These are phyloP conservation scores for Cryptoblepharus egeriae DNA, from an alignment of 2,797 vertebrate genomes.

Conservation along the genomic window DNA sequence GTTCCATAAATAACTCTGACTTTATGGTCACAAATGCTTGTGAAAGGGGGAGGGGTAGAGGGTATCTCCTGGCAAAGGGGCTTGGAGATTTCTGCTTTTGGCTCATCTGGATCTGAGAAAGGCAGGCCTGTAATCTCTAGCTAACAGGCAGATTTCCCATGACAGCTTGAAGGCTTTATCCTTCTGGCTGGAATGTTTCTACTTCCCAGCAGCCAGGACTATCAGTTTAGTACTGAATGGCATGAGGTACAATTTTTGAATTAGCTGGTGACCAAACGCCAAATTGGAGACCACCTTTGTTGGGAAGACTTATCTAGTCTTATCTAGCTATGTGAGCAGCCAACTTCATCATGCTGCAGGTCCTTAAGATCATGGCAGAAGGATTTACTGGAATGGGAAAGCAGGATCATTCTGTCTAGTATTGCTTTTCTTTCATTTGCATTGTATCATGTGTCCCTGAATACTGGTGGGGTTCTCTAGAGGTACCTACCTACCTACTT, in stretches of 20 bases:
- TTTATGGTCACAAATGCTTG: not conserved
- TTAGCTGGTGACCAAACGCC: not conserved
- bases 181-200: not conserved
- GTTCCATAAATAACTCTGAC: conserved; percentile 36
- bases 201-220: conserved; percentile 11
- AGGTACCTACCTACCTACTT: too few species aligned
- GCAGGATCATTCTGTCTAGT: not conserved
- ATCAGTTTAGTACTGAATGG: not conserved
- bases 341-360: not conserved
- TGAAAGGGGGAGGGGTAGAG: rapidly evolving
- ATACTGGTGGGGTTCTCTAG: not conserved
- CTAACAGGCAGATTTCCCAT: conserved; percentile 13
- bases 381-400: not conserved
- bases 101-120: not conserved
- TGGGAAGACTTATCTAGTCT: conserved; percentile 10
- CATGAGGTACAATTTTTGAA: not conserved
- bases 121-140: not conserved
- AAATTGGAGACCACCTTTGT: not conserved
- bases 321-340: not conserved
- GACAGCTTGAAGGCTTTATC: conserved; percentile 14
- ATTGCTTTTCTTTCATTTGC: not conserved
- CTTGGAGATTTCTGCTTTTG: not conserved
- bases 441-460: not conserved
- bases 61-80: conserved; percentile 7
- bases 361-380: rapidly evolving